A percentile compares a stretch with the other conserved stretches of the same genome.
Conservation (phyloP, 2,888 invertebrate genomes). For the Scelioninae gen. 2 region DNA sequence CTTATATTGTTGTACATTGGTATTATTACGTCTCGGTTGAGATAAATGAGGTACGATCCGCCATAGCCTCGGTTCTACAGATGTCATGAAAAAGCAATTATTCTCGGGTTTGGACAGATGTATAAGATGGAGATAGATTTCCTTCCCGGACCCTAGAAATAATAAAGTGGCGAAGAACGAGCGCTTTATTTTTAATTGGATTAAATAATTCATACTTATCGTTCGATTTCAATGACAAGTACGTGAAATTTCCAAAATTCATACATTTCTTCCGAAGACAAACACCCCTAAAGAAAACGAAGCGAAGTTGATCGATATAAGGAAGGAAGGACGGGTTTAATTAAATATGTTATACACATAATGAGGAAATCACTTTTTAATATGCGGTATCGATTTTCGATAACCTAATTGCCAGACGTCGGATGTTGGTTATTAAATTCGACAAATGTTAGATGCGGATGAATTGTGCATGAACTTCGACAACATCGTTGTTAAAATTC, state of each 20-base stretch:
- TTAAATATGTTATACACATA: slow-evolving; percentile 45
- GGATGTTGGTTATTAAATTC: slow-evolving; percentile 28
- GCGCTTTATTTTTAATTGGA: slow-evolving; percentile 37
- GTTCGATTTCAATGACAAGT: slow-evolving; percentile 15
- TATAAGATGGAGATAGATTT: slow-evolving; percentile 41
- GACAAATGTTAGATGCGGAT: slow-evolving; percentile 30
- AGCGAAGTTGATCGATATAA: not conserved
- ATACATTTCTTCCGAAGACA: slow-evolving; percentile 27
- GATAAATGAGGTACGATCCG: slow-evolving; percentile 38
- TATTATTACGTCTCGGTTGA: slow-evolving; percentile 37
- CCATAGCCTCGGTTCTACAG: slow-evolving; percentile 36
- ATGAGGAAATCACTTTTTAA: slow-evolving; percentile 42
- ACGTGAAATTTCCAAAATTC: slow-evolving; percentile 43
- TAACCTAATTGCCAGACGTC: slow-evolving; percentile 14
- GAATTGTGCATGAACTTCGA: slow-evolving; percentile 18
- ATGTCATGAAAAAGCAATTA: slow-evolving; percentile 57
- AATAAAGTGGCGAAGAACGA: slow-evolving; percentile 28
- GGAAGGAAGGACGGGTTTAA: slow-evolving; percentile 13
- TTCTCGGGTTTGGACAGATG: slow-evolving; percentile 22
- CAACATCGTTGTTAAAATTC: not conserved
- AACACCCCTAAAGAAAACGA: not conserved
- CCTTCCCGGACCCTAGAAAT: slow-evolving; percentile 10
- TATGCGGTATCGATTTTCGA: slow-evolving; percentile 36
- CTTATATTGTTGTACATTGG: slow-evolving; percentile 18
- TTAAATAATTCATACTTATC: slow-evolving; percentile 46